Conservation (phyloP, 2,888 invertebrate species). For the Xestia rhomboidea region DNA sequence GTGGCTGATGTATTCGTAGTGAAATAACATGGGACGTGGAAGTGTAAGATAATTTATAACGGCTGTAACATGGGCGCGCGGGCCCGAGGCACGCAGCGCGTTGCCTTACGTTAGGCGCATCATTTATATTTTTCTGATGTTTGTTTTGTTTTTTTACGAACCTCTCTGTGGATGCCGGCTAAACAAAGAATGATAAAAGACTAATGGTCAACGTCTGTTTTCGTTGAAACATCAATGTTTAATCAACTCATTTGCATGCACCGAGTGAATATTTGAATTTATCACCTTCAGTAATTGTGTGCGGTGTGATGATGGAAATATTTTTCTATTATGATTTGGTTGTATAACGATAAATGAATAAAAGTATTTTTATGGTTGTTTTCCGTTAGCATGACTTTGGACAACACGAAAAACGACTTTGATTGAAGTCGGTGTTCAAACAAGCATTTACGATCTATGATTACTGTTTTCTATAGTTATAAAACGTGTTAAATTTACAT, state of each 20-base stretch:
- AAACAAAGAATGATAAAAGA: constrained; percentile 89
- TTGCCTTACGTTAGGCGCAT: constrained; percentile 88
- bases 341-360: constrained; percentile 77
- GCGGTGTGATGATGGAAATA: constrained; percentile 80
- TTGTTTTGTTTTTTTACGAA: constrained; percentile 87
- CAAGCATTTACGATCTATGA: constrained; percentile 55
- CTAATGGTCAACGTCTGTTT: constrained; percentile 87
- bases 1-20: constrained; percentile 86
- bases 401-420: constrained; percentile 55
- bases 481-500: constrained; percentile 41
- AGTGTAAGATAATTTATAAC: constrained; percentile 88
- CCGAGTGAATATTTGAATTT: constrained; percentile 81
- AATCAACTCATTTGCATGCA: constrained; percentile 87
- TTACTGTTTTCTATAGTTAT: constrained; percentile 40
- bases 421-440: constrained; percentile 54
- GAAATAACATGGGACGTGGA: constrained; percentile 86
- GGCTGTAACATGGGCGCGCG: constrained; percentile 82
- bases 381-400: constrained; percentile 58
- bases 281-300: constrained; percentile 82
- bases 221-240: constrained; percentile 86
- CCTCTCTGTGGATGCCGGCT: constrained; percentile 83
- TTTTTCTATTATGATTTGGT: constrained; percentile 77
- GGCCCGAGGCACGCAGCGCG: constrained; percentile 81
- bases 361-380: constrained; percentile 69
- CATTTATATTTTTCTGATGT: constrained; percentile 90